Base-by-base conservation (phyloP, 2,888 invertebrate genomes). In the Agriotes lineatus region DNA sequence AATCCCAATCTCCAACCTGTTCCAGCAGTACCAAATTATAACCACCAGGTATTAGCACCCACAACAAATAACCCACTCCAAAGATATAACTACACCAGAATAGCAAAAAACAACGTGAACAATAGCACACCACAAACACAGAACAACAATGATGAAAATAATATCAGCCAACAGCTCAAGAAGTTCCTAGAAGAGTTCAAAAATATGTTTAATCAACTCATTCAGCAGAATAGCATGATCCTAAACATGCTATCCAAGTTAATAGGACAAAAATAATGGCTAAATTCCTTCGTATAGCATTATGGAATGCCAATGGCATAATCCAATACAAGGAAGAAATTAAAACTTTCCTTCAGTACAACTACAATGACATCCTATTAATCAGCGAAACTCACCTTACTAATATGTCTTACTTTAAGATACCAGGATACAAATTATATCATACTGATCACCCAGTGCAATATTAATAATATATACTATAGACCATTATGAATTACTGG, bases 161-260 rank as follows among this genome's bases (percentile, higher is more conserved):
- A 52, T 25, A 52, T 25, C 52, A 52, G 52, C n/a, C 6, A 20
- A 25, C 14, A 22, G 52, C 52, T 52, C 7, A 52, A 52, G 3
- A 52, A 18, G 22, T 20, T 52, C 14, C 30, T 52, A n/a, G 52
- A 52, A 52, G 52, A 52, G 22, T 52, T 52, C 20, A 52, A 52
- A 52, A 52, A 25, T 14, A 52, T 25, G 52, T 52, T 52, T 20
- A 52, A 52, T 25, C 52, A 52, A 52, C n/a, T 20, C n/a, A n/a
- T 22, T 20, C 25, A 52, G 22, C 22, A 52, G 19, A 52, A 20
- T 25, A 52, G 52, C 52, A 52, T 52, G 19, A 14, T 12, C 39
- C 14, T 10, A 39, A 39, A 52, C 22, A 52, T 25, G 52, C 52
- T 20, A 25, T 22, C 30, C 3, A 52, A 22, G 22, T n/a, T 52